Base-by-base conservation (phyloP, 2,888 invertebrate genomes). In the Druceiella hillmani region DNA sequence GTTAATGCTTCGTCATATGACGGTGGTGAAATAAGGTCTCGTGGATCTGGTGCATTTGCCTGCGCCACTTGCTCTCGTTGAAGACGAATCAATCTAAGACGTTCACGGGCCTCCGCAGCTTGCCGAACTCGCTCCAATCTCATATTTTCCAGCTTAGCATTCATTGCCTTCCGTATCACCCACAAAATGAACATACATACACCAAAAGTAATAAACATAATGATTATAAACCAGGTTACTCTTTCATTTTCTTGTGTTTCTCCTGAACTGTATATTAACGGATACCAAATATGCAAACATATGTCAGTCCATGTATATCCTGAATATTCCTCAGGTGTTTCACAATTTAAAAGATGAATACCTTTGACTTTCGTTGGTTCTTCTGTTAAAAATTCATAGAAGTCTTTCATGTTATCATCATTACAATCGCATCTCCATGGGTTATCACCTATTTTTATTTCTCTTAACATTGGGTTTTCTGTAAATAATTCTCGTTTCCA, bases 361-460 rank as follows among this genome's bases (percentile, higher is more conserved):
- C 66, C 64, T 48, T 63, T 66, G 33, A 70, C 73, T 52, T 74
- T 79, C 14, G 63, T 63, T 2, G 80, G 78, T 42, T 71, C 67
- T 11, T 70, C 56, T 2, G 74, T 76, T 9, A 85, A 53, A 54
- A 65, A 83, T 41, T 75, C 69, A 48, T 76, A 83, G 52, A 81
- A 76, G 6, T 74, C 67, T 36, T 73, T 66, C 55, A 87, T 75
- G 13, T 76, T 68, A 1, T 51, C 48, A 44, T 76, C 75, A n/a
- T 57, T 49, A 51, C 87, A 87, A 44, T 83, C 79, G 55, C 87
- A 87, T 41, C 79, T 69, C 87, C 87, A 87, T 47, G 82, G 81
- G 57, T 87, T 87, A 51, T 86, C 83, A 10, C 73, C 71, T 29
- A 87, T 55, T 53, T 75, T 69, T n/a, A 87, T 57, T 36, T 66